phyloP scores from a whole-genome alignment of 2,888 invertebrate genomes.

The Plemyria rubiginata region DNA sequence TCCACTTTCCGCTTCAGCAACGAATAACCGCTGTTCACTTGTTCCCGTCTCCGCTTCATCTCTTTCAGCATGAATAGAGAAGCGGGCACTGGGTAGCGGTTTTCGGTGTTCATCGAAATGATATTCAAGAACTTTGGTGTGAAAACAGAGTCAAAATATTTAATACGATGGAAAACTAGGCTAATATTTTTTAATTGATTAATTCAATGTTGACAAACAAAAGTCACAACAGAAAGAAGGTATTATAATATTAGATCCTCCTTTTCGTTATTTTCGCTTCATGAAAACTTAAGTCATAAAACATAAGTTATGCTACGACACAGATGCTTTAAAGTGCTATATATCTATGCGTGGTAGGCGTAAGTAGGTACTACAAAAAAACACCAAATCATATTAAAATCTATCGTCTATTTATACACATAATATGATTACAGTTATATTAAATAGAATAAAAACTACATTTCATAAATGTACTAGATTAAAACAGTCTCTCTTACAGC shows the following conservation, averaged over 20 bases:
- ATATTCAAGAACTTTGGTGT: background rate
- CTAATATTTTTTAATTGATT: background rate
- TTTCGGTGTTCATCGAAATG: constrained; percentile 66
- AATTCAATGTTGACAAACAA: background rate
- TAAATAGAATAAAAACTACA: constrained; percentile 56
- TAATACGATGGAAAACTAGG: background rate
- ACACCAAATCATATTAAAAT: constrained; percentile 12
- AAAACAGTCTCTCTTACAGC: constrained; percentile 63
- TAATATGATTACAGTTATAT: constrained; percentile 25
- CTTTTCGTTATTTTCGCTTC: too few relatives aligned
- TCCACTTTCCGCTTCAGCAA: constrained; percentile 72
- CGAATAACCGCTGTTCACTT: constrained; percentile 70
- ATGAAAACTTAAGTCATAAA: too few relatives aligned
- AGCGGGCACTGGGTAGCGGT: constrained; percentile 74
- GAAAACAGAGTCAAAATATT: background rate
- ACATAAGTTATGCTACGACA: too few relatives aligned
- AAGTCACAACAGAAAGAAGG: background rate
- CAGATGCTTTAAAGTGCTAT: too few relatives aligned
- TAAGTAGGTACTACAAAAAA: background rate
- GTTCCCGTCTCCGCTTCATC: constrained; percentile 72
- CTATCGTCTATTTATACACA: constrained; percentile 25
- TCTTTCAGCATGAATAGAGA: constrained; percentile 77
- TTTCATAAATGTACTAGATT: constrained; percentile 70
- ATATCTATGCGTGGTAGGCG: too few relatives aligned
- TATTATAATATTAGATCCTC: too few relatives aligned